Evolutionary conservation across 2,113 vertebrate genomes (phyloP).

Genomic region (Raja brachyura): DNA sequence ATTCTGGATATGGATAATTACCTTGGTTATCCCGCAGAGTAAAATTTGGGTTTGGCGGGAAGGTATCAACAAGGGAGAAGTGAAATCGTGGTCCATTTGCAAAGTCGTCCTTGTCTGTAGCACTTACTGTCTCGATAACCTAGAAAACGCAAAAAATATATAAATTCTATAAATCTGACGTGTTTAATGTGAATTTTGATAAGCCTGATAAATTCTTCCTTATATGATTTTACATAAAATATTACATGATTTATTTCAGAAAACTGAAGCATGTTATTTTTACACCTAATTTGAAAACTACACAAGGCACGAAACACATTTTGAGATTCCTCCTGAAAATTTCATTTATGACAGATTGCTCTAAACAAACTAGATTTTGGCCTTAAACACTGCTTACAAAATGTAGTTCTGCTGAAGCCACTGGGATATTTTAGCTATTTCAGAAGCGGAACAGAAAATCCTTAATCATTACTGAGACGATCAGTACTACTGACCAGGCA

Average conservation of each 20-base stretch:
- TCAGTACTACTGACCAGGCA: too few relatives aligned
- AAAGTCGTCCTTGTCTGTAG: slow-evolving; percentile 89
- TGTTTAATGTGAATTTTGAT: not conserved
- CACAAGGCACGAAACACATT: not conserved
- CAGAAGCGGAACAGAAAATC: too few relatives aligned
- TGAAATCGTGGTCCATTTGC: slow-evolving; percentile 85
- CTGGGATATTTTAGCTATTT: too few relatives aligned
- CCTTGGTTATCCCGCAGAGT: slow-evolving; percentile 95
- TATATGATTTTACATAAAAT: not conserved
- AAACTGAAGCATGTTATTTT: not conserved
- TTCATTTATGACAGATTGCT: too few relatives aligned
- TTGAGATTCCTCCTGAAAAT: not conserved
- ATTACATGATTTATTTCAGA: not conserved
- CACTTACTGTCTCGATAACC: slow-evolving; percentile 88
- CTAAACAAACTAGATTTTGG: too few relatives aligned
- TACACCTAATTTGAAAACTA: not conserved
- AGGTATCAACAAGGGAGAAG: slow-evolving; percentile 70
- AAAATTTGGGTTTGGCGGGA: slow-evolving; percentile 90
- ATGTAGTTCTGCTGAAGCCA: too few relatives aligned
- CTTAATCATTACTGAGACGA: too few relatives aligned
- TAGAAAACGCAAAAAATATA: slow-evolving; percentile 50
- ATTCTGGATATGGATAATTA: slow-evolving; percentile 47
- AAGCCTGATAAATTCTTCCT: not conserved
- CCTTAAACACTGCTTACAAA: too few relatives aligned
- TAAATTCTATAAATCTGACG: not conserved